Base-by-base conservation (phyloP, 1,140 invertebrate genomes). In the Tetragonula clypearis region DNA sequence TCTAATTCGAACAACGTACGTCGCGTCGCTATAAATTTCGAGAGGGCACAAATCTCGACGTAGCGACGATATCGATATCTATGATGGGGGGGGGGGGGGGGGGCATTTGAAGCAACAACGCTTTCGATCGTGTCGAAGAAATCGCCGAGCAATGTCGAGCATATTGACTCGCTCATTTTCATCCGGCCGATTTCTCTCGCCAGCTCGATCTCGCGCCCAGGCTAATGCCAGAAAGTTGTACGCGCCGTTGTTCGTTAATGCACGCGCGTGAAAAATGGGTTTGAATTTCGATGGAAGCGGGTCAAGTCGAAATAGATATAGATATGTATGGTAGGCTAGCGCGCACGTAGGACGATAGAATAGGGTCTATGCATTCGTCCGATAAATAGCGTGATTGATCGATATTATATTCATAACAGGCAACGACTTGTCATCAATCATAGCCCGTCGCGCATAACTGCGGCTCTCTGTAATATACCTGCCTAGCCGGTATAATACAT, bases 361-460 rank as follows among this genome's bases (percentile, higher is more conserved):
- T 92, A 49, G 92, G 91, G 91, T 91, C 91, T 91, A 92, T 93
- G 91, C 92, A 87, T 92, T 94, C 91, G 90, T 88, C 91, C 88
- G 90, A 91, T 94, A 94, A 94, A 94, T 94, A 93, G 92, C 92
- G 91, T 94, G 94, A 94, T 94, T 93, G 94, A 94, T 94, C 92
- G 94, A 94, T 94, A 94, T 94, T 94, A 94, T 94, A 94, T 94
- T 94, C 93, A 94, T 94, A 93, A 93, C 92, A 93, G 88, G 88
- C 90, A 93, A 93, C 93, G 93, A 94, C 92, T 93, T 93, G 93
- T 93, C 93, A 94, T 94, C 93, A 93, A 94, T 94, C 94, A 94
- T 94, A 91, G 79, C 85, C 87, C 87, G 87, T 88, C 89, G 86
- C 85, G 85, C 89, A 90, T 91, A 91, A 91, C 90, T 91, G 84